Percentiles rank a stretch among this genome's conserved stretches.
Conservation (phyloP, 2,888 invertebrate species). For the Phymatocera aterrima region DNA sequence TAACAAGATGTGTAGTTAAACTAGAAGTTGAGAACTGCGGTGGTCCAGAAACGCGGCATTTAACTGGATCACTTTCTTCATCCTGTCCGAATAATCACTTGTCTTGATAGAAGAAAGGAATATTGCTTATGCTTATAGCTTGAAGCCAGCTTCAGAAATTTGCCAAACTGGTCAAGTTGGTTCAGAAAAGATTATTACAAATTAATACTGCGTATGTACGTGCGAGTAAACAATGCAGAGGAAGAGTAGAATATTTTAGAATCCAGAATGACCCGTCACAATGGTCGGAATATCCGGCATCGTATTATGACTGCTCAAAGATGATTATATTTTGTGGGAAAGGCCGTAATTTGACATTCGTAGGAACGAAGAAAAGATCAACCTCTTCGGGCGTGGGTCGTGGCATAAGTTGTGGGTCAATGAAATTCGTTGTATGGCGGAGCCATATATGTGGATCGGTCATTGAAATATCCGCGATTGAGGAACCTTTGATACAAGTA, state of each 20-base stretch:
- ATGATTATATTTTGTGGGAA: not conserved
- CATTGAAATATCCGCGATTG: not conserved
- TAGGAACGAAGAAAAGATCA: not conserved
- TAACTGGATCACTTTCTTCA: slow-evolving; percentile 43
- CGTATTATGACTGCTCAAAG: not conserved
- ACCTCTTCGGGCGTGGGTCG: not conserved
- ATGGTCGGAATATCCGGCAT: no score
- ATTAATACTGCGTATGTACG: not conserved
- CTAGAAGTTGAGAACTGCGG: slow-evolving; percentile 13
- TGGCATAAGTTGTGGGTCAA: slow-evolving; percentile 20
- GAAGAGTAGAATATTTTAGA: not conserved
- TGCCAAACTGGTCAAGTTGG: slow-evolving; percentile 2
- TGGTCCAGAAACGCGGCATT: slow-evolving; percentile 37
- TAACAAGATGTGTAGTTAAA: not conserved
- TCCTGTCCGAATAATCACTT: slow-evolving; percentile 17
- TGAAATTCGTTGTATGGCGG: not conserved
- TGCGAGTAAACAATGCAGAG: not conserved
- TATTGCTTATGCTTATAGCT: not conserved
- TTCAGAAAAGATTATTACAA: slow-evolving; percentile 5
- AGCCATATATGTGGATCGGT: slow-evolving; percentile 2
- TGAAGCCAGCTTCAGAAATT: not conserved
- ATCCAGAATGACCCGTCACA: not conserved
- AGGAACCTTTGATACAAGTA: not conserved
- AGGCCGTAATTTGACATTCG: not conserved
- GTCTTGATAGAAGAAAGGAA: not conserved